Conservation (phyloP, 2,797 vertebrate genomes). For the Lagodon rhomboides region DNA sequence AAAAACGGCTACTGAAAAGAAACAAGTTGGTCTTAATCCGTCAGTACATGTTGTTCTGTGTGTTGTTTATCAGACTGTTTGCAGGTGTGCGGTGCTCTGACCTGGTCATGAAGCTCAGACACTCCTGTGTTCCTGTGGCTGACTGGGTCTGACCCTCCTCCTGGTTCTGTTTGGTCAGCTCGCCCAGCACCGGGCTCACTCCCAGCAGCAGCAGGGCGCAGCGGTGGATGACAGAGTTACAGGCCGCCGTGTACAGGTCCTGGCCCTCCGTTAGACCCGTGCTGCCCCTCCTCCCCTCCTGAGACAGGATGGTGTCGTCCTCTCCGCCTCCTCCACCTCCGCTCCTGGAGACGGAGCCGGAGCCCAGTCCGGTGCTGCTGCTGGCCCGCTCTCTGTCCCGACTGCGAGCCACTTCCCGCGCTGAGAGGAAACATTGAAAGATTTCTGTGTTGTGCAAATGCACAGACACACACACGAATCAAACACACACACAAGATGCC, state of each 20-base stretch:
- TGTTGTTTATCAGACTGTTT: no score
- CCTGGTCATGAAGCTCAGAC: constrained; percentile 94
- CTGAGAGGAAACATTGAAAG: constrained; percentile 99
- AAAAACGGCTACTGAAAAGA: no score
- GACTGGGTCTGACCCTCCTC: constrained; percentile 87
- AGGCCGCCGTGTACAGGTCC: constrained; percentile 96
- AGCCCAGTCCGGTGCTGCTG: constrained; percentile 80
- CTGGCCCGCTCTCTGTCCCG: constrained; percentile 92
- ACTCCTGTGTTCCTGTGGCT: constrained; percentile 85
- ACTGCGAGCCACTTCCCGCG: constrained; percentile 95
- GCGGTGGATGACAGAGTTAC: constrained; percentile 97
- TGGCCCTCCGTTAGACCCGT: constrained; percentile 91
- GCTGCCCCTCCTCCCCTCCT: constrained; percentile 91
- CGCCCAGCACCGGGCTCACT: constrained; percentile 91
- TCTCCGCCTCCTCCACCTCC: constrained; percentile 72
- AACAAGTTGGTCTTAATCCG: not conserved
- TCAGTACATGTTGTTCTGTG: not conserved
- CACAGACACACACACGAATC: constrained; percentile 61
- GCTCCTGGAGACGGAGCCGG: constrained; percentile 81
- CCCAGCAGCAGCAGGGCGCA: constrained; percentile 94
- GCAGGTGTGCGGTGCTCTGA: constrained; percentile 60
- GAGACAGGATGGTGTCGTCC: constrained; percentile 87
- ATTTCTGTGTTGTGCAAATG: constrained; percentile 94
- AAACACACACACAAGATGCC: constrained; percentile 58
- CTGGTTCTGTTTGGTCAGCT: constrained; percentile 88